Evolutionary conservation across 1,140 invertebrate species (phyloP).

Genomic region (Zaprionus kolodkinae): DNA sequence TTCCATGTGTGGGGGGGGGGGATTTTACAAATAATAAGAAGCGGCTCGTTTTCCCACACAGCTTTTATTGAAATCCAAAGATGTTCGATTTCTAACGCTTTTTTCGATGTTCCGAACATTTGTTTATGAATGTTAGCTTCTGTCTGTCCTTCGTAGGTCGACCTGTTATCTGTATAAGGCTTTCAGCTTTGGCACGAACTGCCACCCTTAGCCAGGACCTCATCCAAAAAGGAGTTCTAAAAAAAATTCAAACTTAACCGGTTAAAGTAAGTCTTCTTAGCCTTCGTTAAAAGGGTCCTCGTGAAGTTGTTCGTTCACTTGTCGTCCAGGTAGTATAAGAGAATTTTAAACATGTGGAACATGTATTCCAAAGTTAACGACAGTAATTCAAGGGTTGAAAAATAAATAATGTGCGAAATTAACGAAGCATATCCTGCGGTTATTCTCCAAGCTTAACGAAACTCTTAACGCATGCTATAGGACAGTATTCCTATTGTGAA

Average conservation of each 20-base stretch:
- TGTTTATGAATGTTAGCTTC: too few relatives aligned
- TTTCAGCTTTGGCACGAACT: not conserved
- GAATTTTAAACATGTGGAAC: not conserved
- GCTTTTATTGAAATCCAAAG: too few relatives aligned
- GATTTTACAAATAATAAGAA: too few relatives aligned
- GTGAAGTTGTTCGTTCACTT: not conserved
- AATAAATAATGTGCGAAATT: not conserved
- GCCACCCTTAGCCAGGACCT: not conserved
- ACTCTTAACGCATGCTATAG: not conserved
- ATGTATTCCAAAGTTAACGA: not conserved
- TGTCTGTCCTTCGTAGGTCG: not conserved
- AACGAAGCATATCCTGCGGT: not conserved
- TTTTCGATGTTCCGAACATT: too few relatives aligned
- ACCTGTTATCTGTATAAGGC: not conserved
- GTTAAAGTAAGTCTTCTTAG: not conserved
- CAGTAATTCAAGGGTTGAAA: not conserved
- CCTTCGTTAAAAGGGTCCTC: not conserved
- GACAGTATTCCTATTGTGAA: too few relatives aligned
- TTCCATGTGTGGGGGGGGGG: not conserved
- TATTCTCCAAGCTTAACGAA: not conserved
- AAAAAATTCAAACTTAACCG: not conserved
- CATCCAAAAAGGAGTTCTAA: not conserved
- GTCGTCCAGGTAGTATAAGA: not conserved
- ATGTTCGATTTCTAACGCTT: too few relatives aligned
- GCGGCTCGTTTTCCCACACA: too few relatives aligned